These are phyloP conservation scores for Apis dorsata DNA, from an alignment of 1,140 invertebrate genomes.

Conservation along the genomic window DNA sequence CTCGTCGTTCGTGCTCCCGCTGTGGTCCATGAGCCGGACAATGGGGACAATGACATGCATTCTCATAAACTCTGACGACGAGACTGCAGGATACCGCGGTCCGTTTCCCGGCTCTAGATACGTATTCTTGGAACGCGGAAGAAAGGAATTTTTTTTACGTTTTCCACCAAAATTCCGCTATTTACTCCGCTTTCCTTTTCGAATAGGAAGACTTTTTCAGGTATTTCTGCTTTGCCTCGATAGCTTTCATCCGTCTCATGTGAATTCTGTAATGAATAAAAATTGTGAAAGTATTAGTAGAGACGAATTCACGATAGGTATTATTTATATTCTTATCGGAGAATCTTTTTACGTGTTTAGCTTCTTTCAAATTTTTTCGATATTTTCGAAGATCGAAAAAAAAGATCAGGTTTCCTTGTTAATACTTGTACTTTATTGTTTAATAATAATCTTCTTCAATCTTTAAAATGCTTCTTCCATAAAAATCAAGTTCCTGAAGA, in stretches of 20 bases:
- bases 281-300: too few species aligned
- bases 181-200: neutral
- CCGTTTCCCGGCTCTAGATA: slow-evolving; percentile 34
- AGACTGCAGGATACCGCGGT: slow-evolving; percentile 42
- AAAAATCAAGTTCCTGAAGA: too few species aligned
- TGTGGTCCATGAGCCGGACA: slow-evolving; percentile 49
- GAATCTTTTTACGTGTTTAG: too few species aligned
- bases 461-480: too few species aligned
- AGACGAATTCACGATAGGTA: too few species aligned
- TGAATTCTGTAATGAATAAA: too few species aligned
- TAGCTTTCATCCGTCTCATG: neutral
- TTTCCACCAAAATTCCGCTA: neutral
- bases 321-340: too few species aligned
- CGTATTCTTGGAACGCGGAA: slow-evolving; percentile 47
- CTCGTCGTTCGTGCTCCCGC: slow-evolving; percentile 26
- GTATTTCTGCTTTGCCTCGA: neutral
- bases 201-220: neutral
- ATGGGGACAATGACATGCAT: slow-evolving; percentile 65
- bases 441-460: too few species aligned
- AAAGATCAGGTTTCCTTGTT: too few species aligned
- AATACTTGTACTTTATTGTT: too few species aligned
- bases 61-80: slow-evolving; percentile 58
- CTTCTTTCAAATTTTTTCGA: too few species aligned
- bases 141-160: slow-evolving; percentile 22
- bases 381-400: too few species aligned